phyloP scores from a whole-genome alignment of 2,797 vertebrate genomes.

The Alosa sapidissima region DNA sequence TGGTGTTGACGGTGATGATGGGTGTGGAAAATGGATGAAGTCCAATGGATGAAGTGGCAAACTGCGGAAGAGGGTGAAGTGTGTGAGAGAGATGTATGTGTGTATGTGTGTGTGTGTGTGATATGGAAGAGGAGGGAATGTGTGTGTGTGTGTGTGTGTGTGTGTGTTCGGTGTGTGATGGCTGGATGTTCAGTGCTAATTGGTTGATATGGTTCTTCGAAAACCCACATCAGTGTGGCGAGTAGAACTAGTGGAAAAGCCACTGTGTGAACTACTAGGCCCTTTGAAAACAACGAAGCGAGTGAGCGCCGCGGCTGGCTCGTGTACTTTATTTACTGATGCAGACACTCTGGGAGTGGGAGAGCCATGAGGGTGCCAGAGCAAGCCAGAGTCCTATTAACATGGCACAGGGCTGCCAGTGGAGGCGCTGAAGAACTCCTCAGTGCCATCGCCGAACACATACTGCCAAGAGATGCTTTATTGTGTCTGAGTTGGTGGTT shows the following conservation, averaged over 20 bases:
- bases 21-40: not conserved
- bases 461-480: constrained; percentile 14
- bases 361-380: not conserved
- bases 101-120: not conserved
- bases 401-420: not conserved
- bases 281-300: not conserved
- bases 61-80: not conserved
- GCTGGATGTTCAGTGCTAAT: not conserved
- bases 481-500: not conserved
- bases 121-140: too few species aligned
- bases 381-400: not conserved
- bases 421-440: not conserved
- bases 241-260: not conserved
- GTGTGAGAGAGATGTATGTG: not conserved
- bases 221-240: not conserved
- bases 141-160: too few species aligned
- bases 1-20: constrained; percentile 5
- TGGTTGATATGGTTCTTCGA: not conserved
- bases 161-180: not conserved
- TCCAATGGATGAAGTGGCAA: too few species aligned
- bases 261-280: not conserved
- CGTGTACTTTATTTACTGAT: not conserved
- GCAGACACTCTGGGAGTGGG: not conserved
- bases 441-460: not conserved
- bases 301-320: not conserved